A percentile compares a stretch with the other conserved stretches of the same genome.
These are phyloP conservation scores for Acanthopleura granulata DNA, from an alignment of 2,888 invertebrate genomes.

Conservation along the genomic window DNA sequence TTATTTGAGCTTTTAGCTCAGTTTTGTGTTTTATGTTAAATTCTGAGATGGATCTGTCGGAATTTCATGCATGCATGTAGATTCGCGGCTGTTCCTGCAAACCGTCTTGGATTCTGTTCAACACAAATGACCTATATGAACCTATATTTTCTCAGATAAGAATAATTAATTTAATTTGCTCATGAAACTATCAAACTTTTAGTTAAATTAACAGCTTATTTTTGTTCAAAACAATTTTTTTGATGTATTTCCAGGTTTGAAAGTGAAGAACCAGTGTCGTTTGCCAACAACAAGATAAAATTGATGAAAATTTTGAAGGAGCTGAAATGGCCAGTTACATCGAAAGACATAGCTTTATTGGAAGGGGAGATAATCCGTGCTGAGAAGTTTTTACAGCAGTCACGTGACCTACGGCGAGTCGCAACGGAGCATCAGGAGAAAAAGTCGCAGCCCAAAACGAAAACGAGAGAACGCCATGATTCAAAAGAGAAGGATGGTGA, in stretches of 20 bases:
- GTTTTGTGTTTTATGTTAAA: no score
- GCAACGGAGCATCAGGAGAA: background rate
- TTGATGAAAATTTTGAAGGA: constrained; percentile 53
- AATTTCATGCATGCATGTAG: no score
- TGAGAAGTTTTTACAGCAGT: constrained; percentile 57
- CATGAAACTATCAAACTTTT: no score
- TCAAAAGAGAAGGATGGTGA: background rate
- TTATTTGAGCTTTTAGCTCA: no score
- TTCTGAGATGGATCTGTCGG: no score
- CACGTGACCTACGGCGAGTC: constrained; percentile 49
- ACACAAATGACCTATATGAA: no score
- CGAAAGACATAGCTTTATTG: constrained; percentile 56
- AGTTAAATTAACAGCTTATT: no score
- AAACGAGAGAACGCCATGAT: background rate
- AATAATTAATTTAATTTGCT: background rate
- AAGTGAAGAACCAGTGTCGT: constrained; percentile 50
- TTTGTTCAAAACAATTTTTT: no score
- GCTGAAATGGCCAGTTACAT: constrained; percentile 57
- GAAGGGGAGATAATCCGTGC: constrained; percentile 62
- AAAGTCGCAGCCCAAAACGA: background rate
- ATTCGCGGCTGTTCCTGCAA: no score
- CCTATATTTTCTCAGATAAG: no score
- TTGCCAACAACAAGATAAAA: constrained; percentile 49
- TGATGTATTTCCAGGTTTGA: constrained; percentile 41
- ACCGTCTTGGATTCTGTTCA: no score